A percentile compares a stretch with the other conserved stretches of the same genome.
Conservation (phyloP, 2,888 invertebrate species). For the Acleris emargana region DNA sequence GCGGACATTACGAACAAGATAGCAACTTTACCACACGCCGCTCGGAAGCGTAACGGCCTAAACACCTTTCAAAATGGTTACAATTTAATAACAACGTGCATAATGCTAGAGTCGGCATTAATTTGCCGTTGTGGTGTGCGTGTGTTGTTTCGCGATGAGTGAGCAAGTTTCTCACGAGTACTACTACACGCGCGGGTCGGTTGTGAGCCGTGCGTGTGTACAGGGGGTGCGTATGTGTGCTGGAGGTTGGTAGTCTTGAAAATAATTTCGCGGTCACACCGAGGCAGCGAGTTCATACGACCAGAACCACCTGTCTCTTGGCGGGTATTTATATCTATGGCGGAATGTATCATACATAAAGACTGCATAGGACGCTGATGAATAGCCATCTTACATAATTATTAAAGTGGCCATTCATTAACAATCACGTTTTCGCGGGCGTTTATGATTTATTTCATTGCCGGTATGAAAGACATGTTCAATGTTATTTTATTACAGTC, state of each 20-base stretch:
- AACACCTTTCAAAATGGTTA: conserved; percentile 57
- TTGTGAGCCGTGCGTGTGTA: conserved; percentile 75
- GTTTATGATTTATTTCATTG: too few species aligned
- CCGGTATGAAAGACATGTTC: too few species aligned
- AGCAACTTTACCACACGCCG: conserved; percentile 79
- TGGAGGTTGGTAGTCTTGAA: conserved; percentile 82
- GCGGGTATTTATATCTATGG: conserved; percentile 82
- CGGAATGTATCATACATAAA: conserved; percentile 57
- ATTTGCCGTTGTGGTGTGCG: conserved; percentile 40
- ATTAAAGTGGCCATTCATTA: conserved; percentile 1
- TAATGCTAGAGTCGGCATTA: conserved; percentile 55
- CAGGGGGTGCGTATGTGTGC: conserved; percentile 61
- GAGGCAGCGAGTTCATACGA: conserved; percentile 79
- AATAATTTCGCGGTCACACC: conserved; percentile 84
- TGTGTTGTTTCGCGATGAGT: conserved; percentile 56
- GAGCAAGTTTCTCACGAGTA: conserved; percentile 81
- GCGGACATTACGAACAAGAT: conserved; percentile 84
- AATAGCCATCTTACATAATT: conserved; percentile 12
- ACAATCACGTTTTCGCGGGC: conserved; percentile 2
- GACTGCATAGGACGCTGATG: not conserved
- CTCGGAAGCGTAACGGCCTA: conserved; percentile 51
- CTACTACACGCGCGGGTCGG: conserved; percentile 68
- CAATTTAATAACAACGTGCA: conserved; percentile 46
- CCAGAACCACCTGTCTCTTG: conserved; percentile 80
- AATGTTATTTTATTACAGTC: too few species aligned